These are phyloP conservation scores for Drosophila longiperda DNA, from an alignment of 2,888 invertebrate genomes.

Conservation along the genomic window DNA sequence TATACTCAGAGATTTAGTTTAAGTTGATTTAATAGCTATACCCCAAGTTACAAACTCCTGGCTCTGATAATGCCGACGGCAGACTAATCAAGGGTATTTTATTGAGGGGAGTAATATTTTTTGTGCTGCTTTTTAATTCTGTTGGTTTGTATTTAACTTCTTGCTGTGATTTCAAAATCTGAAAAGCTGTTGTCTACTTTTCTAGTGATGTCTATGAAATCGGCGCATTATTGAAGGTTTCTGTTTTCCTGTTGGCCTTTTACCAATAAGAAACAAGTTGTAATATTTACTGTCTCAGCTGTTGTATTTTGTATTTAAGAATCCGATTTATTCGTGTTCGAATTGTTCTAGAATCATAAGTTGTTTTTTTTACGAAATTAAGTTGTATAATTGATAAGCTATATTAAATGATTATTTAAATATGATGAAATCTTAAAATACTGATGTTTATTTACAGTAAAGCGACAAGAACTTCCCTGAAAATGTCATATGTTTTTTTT, in stretches of 20 bases:
- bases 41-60: neutral
- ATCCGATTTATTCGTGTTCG: rapidly evolving
- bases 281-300: neutral
- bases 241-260: neutral
- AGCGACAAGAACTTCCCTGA: neutral
- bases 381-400: too few species aligned
- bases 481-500: rapidly evolving
- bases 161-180: neutral
- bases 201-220: neutral
- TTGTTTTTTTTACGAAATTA: neutral
- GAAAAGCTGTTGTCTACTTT: neutral
- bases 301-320: neutral
- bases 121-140: neutral
- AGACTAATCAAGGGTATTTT: neutral
- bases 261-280: neutral
- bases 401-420: neutral
- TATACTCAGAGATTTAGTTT: neutral
- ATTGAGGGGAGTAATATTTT: too few species aligned
- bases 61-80: neutral
- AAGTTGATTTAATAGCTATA: neutral
- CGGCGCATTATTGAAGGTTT: neutral
- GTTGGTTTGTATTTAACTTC: neutral
- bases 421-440: neutral
- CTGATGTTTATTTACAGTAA: neutral
- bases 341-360: neutral